These are phyloP conservation scores for Heliornis fulica DNA, from an alignment of 2,113 vertebrate species.

Conservation along the genomic window DNA sequence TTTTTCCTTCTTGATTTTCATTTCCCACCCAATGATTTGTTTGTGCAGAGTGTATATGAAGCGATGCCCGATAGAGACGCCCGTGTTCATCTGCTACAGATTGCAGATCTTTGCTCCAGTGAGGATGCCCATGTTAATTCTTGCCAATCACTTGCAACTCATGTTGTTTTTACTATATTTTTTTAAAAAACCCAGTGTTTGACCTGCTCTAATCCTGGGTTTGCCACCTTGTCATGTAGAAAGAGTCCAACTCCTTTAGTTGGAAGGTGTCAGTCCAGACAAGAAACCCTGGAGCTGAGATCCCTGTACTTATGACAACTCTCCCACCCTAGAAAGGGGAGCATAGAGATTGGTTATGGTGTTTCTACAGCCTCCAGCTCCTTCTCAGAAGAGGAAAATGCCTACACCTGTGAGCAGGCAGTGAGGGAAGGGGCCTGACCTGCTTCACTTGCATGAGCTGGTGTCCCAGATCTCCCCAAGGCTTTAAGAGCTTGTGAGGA, in stretches of 20 bases:
- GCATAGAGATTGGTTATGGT: not conserved
- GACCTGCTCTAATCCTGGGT: not conserved
- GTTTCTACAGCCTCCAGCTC: not conserved
- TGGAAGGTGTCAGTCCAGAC: not conserved
- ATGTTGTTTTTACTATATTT: not conserved
- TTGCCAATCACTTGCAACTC: not conserved
- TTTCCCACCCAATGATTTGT: conserved; percentile 40
- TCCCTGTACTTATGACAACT: not conserved
- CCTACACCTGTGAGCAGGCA: conserved; percentile 11
- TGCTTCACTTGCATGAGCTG: not conserved
- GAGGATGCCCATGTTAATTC: not conserved
- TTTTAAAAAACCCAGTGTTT: not conserved
- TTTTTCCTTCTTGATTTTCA: conserved; percentile 64
- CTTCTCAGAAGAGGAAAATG: not conserved
- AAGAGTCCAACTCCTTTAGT: not conserved
- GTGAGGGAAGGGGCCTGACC: not conserved
- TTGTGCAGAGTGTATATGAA: conserved; percentile 13
- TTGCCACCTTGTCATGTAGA: not conserved
- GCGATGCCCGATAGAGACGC: not conserved
- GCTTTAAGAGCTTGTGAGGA: not conserved
- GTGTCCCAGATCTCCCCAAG: not conserved
- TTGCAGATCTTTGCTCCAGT: not conserved
- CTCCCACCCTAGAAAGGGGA: not conserved
- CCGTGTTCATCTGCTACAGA: not conserved
- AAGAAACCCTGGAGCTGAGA: not conserved